Evolutionary conservation across 2,113 vertebrate species (phyloP).

Genomic region (Perccottus glenii): DNA sequence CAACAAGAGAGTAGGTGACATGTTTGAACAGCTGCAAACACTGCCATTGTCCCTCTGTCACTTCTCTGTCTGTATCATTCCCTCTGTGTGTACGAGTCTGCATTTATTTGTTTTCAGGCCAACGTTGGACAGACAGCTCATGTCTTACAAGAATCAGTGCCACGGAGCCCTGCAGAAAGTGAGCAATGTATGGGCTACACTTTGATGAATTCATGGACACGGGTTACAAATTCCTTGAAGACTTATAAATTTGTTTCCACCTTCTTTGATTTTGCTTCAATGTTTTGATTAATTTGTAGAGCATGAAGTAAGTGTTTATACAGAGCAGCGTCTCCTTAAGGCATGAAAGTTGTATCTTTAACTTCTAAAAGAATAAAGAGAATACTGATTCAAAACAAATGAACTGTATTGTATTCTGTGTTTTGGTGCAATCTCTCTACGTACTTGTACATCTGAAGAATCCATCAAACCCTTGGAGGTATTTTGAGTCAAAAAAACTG

Average conservation of each 20-base stretch:
- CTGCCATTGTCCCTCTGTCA: constrained; percentile 43
- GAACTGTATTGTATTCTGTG: not conserved
- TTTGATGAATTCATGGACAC: not conserved
- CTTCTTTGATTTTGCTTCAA: not conserved
- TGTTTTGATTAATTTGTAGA: not conserved
- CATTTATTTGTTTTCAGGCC: constrained; percentile 22
- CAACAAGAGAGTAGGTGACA: constrained; percentile 50
- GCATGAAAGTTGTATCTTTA: not conserved
- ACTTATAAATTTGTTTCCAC: not conserved
- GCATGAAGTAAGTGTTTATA: not conserved
- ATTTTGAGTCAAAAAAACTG: constrained; percentile 11
- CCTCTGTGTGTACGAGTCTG: constrained; percentile 16
- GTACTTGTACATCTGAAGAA: not conserved
- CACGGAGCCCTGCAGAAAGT: too few relatives aligned
- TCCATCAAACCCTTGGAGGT: too few relatives aligned
- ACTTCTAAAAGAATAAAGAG: not conserved
- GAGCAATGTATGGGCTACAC: not conserved
- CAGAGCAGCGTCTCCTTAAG: not conserved
- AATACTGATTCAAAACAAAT: not conserved
- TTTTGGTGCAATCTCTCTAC: too few relatives aligned
- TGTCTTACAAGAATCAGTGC: not conserved
- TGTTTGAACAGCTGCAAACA: constrained; percentile 67
- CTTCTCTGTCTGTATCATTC: constrained; percentile 11
- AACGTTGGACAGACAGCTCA: constrained; percentile 12
- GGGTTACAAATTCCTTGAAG: not conserved